These are phyloP conservation scores for Hyposmocoma kahamanoa DNA, from an alignment of 1,140 invertebrate species.

Conservation along the genomic window DNA sequence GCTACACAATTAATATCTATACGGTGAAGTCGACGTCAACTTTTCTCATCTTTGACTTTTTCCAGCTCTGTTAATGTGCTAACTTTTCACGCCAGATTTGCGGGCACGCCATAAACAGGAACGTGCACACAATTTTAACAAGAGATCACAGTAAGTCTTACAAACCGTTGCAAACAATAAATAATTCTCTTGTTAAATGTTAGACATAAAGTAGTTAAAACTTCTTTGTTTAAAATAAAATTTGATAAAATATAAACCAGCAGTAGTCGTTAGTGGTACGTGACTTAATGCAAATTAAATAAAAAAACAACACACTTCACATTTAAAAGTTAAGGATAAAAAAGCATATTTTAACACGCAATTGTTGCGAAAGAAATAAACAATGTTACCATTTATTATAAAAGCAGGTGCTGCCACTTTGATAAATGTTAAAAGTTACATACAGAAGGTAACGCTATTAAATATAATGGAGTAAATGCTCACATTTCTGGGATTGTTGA, in stretches of 20 bases:
- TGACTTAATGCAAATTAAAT: too few species aligned
- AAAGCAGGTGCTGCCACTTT: neutral
- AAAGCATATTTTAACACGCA: too few species aligned
- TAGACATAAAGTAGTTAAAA: too few species aligned
- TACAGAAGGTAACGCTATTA: conserved; percentile 16
- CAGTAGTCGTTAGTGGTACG: too few species aligned
- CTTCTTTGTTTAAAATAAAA: too few species aligned
- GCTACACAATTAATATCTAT: neutral
- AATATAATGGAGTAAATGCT: conserved; percentile 6
- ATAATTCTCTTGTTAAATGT: too few species aligned
- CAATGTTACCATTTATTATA: neutral
- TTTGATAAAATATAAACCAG: too few species aligned
- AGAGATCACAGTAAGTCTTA: too few species aligned
- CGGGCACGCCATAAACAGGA: conserved; percentile 16
- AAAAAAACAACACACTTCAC: too few species aligned
- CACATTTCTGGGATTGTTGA: neutral
- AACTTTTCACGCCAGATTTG: conserved; percentile 19
- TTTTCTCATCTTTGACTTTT: conserved; percentile 33
- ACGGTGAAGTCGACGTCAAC: conserved; percentile 19
- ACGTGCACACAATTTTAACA: conserved; percentile 27
- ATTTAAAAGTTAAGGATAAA: too few species aligned
- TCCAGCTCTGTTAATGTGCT: conserved; percentile 31
- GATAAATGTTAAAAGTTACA: neutral
- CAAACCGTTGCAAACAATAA: too few species aligned
- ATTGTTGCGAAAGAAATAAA: too few species aligned